Percentiles rank a stretch among this genome's conserved stretches.
phyloP scores from a whole-genome alignment of 2,888 invertebrate species.

The Minunthozetes semirufus region DNA sequence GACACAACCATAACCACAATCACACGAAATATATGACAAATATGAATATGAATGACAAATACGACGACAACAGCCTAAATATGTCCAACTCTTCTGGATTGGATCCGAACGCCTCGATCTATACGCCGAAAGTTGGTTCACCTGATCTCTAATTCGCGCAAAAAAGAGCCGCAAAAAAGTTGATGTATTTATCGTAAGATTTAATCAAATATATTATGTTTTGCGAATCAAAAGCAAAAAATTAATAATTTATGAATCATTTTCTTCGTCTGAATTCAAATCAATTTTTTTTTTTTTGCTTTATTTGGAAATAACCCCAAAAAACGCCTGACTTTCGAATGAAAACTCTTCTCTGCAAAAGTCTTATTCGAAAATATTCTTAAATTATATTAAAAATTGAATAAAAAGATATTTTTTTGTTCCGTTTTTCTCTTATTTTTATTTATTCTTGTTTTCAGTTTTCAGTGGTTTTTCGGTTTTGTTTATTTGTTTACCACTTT shows the following conservation, averaged over 20 bases:
- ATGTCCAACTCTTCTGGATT: conserved; percentile 54
- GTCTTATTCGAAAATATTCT: too few species aligned
- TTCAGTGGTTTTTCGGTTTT: too few species aligned
- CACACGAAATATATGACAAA: background rate
- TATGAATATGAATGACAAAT: background rate
- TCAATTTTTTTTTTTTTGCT: too few species aligned
- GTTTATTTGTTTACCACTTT: too few species aligned
- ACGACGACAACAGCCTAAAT: conserved; percentile 15
- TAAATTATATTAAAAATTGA: too few species aligned
- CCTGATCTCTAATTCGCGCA: conserved; percentile 34
- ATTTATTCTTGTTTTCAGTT: too few species aligned
- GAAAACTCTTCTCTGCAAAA: too few species aligned
- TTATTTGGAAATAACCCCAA: too few species aligned
- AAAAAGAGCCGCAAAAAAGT: background rate
- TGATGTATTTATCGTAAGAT: background rate
- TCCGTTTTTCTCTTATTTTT: too few species aligned
- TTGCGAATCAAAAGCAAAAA: background rate
- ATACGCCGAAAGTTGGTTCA: conserved; percentile 64
- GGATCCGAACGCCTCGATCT: conserved; percentile 84
- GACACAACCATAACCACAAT: conserved; percentile 1
- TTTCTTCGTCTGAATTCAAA: too few species aligned
- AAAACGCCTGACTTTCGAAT: too few species aligned
- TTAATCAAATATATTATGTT: background rate
- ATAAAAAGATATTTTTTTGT: too few species aligned
- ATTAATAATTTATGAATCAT: background rate